phyloP scores from a whole-genome alignment of 2,797 vertebrate genomes.

The Xenentodon cancila region DNA sequence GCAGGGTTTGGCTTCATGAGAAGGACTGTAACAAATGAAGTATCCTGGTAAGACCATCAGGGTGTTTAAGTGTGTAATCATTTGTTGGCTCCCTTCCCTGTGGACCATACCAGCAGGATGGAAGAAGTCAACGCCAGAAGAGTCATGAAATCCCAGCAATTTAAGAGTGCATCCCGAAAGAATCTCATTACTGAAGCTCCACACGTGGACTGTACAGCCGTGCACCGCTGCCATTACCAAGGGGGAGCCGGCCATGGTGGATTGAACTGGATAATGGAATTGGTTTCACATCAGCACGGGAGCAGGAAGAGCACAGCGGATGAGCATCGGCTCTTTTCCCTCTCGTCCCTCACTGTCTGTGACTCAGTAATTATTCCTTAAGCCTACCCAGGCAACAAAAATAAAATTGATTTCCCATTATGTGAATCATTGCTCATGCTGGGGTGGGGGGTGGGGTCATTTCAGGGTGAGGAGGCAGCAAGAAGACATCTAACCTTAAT shows the following conservation, averaged over 20 bases:
- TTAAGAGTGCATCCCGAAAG: slow-evolving; percentile 59
- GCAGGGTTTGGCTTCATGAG: slow-evolving; percentile 3
- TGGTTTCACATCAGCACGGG: slow-evolving; percentile 81
- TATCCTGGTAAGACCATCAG: slow-evolving; percentile 53
- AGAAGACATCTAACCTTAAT: slow-evolving; percentile 39
- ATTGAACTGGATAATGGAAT: slow-evolving; percentile 80
- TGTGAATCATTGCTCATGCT: slow-evolving; percentile 69
- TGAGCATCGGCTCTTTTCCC: slow-evolving; percentile 47
- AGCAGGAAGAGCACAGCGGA: slow-evolving; percentile 67
- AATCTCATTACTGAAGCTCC: slow-evolving; percentile 75
- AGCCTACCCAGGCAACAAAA: slow-evolving; percentile 75
- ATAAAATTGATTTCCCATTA: slow-evolving; percentile 83
- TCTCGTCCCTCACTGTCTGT: slow-evolving; percentile 24
- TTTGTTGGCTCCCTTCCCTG: slow-evolving; percentile 60
- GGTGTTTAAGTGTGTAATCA: slow-evolving; percentile 77
- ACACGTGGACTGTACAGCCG: slow-evolving; percentile 67
- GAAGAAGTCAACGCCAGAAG: slow-evolving; percentile 55
- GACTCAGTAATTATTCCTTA: slow-evolving; percentile 78
- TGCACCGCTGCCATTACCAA: slow-evolving; percentile 49
- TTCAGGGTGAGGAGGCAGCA: slow-evolving; percentile 57
- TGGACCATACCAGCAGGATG: slow-evolving; percentile 48
- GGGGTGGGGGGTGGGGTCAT: slow-evolving; percentile 62
- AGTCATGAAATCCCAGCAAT: slow-evolving; percentile 72
- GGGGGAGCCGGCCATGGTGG: slow-evolving; percentile 58
- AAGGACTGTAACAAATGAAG: slow-evolving; percentile 62